Evolutionary conservation across 2,113 vertebrate species (phyloP), one percentile per base, ranked within the genome.

Genomic region (Callipepla californica): DNA sequence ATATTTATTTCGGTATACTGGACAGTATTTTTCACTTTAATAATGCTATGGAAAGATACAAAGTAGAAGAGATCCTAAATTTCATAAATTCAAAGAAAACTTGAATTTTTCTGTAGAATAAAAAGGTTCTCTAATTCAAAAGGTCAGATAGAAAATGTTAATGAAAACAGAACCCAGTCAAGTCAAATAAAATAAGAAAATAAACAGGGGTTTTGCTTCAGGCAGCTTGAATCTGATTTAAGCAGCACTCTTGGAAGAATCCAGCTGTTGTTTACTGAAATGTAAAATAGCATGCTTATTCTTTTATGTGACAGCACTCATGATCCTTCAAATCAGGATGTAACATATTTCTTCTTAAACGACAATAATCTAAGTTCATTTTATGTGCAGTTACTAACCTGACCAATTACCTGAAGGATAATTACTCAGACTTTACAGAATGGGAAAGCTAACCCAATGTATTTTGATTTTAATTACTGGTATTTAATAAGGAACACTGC

Each of bases 201-300:
- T 95, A 97, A 97, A 97, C 81, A 94, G 89, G 66, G 81, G 95
- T 97, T 96, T 97, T 96, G 93, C 93, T 97, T 87, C 80, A 94
- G 96, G 96, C 94, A 92, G 95, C 87, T 85, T 89, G 97, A 95
- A 94, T 97, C 82, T 97, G 97, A 97, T 98, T 98, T 97, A 96
- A 97, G 96, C 80, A 84, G 80, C 40, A 72, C 79, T 89, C 79
- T 96, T 94, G 93, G 94, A 97, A 97, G 94, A 97, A 92, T 95
- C 96, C 97, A 98, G 94, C 95, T 97, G 94, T 95, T 97, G 96
- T 95, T 97, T 96, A 97, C 93, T 69, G 80, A 98, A 96, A 98
- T 97, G 90, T 97, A 97, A 98, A 98, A 97, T 89, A 94, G 76
- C n/a, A 67, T 95, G 94, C 85, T 96, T 91, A 92, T 87, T 95